Base-by-base conservation (phyloP, 1,140 invertebrate genomes). In the Phocides pigmalion region DNA sequence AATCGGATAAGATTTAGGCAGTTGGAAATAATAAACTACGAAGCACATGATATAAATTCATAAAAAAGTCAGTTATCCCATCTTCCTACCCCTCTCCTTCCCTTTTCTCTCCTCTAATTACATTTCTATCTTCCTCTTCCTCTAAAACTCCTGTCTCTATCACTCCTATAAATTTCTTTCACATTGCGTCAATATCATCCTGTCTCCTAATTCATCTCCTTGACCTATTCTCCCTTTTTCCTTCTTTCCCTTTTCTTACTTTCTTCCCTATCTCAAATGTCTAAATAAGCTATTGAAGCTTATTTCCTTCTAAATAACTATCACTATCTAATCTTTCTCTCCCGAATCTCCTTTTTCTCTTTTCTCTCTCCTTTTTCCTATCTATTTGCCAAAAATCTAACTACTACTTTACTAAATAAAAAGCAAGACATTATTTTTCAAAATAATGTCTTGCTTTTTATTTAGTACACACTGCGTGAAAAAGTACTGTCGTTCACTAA, bases 401-500 rank as follows among this genome's bases (percentile, higher is more conserved):
- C n/a, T n/a, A n/a, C n/a, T n/a, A n/a, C n/a, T n/a, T n/a, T n/a
- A n/a, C n/a, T n/a, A n/a, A n/a, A n/a, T n/a, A n/a, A n/a, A n/a
- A n/a, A n/a, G n/a, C n/a, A n/a, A n/a, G n/a, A n/a, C n/a, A n/a
- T n/a, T n/a, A n/a, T n/a, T n/a, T n/a, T n/a, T n/a, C n/a, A n/a
- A n/a, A n/a, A n/a, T n/a, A 37, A 11, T 37, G 3, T 12, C 17
- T 42, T 17, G 6, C n/a, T n/a, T n/a, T 47, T 19, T 47, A 14
- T 22, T 14, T 12, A n/a, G 4, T 19, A 2, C 12, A 22, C 20
- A 22, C 12, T 20, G 1, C 15, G 12, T 25, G 20, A 49, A 49
- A 49, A 25, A 25, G 12, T 54, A 4, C 20, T 39, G 35, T 37
- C 20, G 32, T 39, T 54, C 51, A 19, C 35, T 54, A 54, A 54